A percentile compares a stretch with the other conserved stretches of the same genome.
phyloP scores from a whole-genome alignment of 2,797 vertebrate species.

The Mus spretus region DNA sequence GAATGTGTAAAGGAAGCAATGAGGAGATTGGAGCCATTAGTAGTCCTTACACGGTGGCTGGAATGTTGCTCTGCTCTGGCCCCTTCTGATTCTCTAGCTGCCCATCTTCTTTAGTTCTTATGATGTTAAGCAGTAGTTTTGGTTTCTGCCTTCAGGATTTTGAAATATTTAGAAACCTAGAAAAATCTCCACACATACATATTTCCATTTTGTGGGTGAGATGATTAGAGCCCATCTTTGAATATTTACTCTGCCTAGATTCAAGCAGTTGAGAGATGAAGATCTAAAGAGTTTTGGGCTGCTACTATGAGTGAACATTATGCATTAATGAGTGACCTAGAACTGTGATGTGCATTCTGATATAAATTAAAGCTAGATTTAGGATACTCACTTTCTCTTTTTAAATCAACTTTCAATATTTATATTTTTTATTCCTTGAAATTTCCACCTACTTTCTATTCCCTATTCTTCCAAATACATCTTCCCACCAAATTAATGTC shows the following conservation, averaged over 20 bases:
- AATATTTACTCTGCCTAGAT: neutral
- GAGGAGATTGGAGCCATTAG: neutral
- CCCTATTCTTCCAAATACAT: too few species aligned
- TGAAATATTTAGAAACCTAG: neutral
- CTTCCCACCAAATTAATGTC: neutral
- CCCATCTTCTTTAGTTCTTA: neutral
- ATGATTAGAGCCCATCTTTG: neutral
- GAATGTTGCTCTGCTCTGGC: neutral
- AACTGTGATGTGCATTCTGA: neutral
- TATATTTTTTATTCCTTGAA: neutral
- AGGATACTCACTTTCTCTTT: neutral
- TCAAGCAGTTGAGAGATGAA: too few species aligned
- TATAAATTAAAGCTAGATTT: neutral
- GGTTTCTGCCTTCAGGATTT: neutral
- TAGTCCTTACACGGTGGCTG: neutral
- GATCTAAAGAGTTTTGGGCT: neutral
- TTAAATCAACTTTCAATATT: neutral
- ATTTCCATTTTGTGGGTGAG: neutral
- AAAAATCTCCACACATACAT: neutral
- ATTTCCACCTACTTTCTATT: neutral
- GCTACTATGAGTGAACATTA: neutral
- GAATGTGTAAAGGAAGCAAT: neutral
- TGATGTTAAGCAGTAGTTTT: neutral
- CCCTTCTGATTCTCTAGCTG: neutral
- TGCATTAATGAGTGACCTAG: neutral